Base-by-base conservation (phyloP, 1,140 invertebrate species). In the Drosophila watanabei region DNA sequence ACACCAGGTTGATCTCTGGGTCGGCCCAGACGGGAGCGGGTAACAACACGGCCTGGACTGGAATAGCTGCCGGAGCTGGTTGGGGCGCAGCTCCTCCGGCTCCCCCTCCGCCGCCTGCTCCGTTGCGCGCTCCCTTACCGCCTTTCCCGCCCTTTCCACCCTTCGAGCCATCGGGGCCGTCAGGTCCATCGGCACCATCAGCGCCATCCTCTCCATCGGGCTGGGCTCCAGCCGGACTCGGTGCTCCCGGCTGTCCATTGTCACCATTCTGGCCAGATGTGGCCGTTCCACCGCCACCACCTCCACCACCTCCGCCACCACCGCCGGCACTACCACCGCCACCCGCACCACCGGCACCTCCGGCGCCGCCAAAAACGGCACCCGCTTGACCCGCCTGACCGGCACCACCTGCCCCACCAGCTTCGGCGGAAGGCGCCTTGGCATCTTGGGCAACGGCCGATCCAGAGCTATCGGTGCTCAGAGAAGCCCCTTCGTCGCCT, bases 1-100 rank as follows among this genome's bases (percentile, higher is more conserved):
- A 90, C 82, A 84, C 24, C 32, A 73, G 8, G 72, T 86, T 90
- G 14, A 28, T 32, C 59, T 90, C 86, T 45, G 48, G 80, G 1
- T 70, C 72, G 0, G 68, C 54, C 86, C 86, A 90, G 10, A 89
- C 86, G 14, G 86, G 85, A 6, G 86, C 86, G 20, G 86, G 85
- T 6, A 76, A 18, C 2, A 79, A 4, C 5, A 79, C 30, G 7
- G 79, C 52, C 14, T 41, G 51, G 10, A 63, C 60, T 16, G 85
- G 66, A 49, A 61, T n/a, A 13, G 51, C 41, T 10, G 59, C 33
- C 16, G 70, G 49, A 16, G 46, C 58, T 5, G 79, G 79, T 24
- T 93, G 61, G 68, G 94, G 92, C 39, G 78, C 94, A 87, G 93
- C 81, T 76, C 63, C 94, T 80, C 59, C 94, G 75, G 28, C 93